These are phyloP conservation scores for Polypedilum pembai DNA, from an alignment of 1,140 invertebrate genomes.

Conservation along the genomic window DNA sequence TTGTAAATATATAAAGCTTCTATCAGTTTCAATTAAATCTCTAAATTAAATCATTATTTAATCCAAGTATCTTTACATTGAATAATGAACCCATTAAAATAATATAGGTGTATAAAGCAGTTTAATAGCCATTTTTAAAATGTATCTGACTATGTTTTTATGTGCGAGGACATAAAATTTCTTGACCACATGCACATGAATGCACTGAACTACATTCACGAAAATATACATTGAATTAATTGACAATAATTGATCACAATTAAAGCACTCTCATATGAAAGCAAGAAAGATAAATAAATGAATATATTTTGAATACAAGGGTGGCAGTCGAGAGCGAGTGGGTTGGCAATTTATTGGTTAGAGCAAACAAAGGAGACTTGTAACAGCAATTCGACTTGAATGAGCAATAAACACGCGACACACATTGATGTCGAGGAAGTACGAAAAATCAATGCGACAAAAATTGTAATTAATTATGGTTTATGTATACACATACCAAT, in stretches of 20 bases:
- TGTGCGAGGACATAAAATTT: no score
- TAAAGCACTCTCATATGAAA: background rate
- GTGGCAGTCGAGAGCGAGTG: background rate
- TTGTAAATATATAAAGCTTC: no score
- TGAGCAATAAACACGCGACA: constrained; percentile 16
- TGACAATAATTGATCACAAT: background rate
- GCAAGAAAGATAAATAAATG: constrained; percentile 6
- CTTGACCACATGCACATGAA: no score
- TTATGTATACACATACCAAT: background rate
- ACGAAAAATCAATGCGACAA: constrained; percentile 5
- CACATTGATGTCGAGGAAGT: background rate
- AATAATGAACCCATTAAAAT: no score
- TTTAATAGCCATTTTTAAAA: no score
- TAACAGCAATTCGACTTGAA: constrained; percentile 13
- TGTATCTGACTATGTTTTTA: no score
- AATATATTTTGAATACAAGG: background rate
- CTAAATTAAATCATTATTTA: no score
- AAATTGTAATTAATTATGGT: constrained; percentile 7
- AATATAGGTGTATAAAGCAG: no score
- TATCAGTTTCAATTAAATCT: no score
- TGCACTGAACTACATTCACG: no score
- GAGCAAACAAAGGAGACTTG: background rate
- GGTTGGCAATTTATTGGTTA: background rate
- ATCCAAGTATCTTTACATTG: no score
- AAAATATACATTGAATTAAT: background rate